Evolutionary conservation across 2,888 invertebrate species (phyloP).

Genomic region (Orchesella flavescens): DNA sequence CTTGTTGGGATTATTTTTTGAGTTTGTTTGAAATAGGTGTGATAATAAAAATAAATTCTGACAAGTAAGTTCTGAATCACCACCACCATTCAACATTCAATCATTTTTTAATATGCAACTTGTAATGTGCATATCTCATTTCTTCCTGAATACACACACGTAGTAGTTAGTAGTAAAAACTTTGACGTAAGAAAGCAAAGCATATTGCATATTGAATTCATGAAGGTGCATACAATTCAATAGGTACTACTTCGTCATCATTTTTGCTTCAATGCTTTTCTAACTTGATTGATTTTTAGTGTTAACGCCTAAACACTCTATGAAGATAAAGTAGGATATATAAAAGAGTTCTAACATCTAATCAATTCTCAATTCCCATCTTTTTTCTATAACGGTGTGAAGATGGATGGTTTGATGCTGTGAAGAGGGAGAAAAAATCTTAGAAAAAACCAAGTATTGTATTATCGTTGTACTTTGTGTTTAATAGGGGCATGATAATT

Average conservation of each 20-base stretch:
- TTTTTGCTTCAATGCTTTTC: conserved; percentile 32
- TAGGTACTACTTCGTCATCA: too few relatives aligned
- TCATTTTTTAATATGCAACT: not conserved
- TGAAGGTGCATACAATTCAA: too few relatives aligned
- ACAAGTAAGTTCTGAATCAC: conserved; percentile 33
- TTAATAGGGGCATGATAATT: too few relatives aligned
- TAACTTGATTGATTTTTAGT: conserved; percentile 56
- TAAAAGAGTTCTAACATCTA: too few relatives aligned
- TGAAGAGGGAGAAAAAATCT: too few relatives aligned
- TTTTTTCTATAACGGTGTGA: too few relatives aligned
- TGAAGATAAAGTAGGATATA: not conserved
- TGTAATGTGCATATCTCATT: not conserved
- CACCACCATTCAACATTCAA: too few relatives aligned
- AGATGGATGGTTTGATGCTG: too few relatives aligned
- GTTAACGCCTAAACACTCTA: conserved; percentile 49
- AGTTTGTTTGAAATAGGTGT: conserved; percentile 45
- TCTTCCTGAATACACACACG: not conserved
- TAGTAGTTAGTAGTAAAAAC: not conserved
- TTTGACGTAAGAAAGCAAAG: not conserved
- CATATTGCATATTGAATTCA: too few relatives aligned
- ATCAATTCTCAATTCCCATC: too few relatives aligned
- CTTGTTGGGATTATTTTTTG: conserved; percentile 30
- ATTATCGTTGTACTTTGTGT: too few relatives aligned
- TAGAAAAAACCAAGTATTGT: too few relatives aligned
- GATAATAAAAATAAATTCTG: conserved; percentile 11